phyloP scores from a whole-genome alignment of 1,140 invertebrate genomes.

The Cotesia chilonis region DNA sequence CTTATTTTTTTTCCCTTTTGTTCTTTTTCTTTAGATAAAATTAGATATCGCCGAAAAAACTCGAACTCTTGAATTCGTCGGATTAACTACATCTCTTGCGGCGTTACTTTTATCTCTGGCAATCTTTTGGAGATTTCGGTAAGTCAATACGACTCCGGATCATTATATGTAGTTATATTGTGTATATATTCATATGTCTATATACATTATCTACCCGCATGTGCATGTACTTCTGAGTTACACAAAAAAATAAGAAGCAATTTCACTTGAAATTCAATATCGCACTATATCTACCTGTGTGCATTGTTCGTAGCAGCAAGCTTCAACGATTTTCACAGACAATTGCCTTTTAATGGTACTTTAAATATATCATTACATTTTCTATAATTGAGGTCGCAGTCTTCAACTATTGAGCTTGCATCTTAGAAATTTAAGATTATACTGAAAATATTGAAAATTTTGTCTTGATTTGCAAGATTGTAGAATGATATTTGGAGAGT shows the following conservation, averaged over 20 bases:
- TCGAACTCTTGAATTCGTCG: conserved; percentile 82
- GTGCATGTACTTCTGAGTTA: background rate
- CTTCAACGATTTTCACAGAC: conserved; percentile 9
- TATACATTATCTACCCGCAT: no score
- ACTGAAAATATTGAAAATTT: background rate
- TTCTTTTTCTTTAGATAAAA: conserved; percentile 64
- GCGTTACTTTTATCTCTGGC: conserved; percentile 78
- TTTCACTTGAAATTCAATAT: background rate
- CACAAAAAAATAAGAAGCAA: background rate
- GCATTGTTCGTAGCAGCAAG: background rate
- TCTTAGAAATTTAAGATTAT: background rate
- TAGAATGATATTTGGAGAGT: no score
- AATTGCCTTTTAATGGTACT: conserved; percentile 17
- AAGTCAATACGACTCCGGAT: conserved; percentile 44
- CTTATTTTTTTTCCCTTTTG: conserved; percentile 18
- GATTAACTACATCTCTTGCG: conserved; percentile 80
- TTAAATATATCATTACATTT: background rate
- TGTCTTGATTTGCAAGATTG: conserved; percentile 7
- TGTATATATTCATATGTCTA: no score
- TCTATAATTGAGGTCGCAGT: background rate
- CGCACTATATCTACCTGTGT: background rate
- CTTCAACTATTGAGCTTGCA: conserved; percentile 8
- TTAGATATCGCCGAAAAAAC: conserved; percentile 80
- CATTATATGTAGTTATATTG: no score
- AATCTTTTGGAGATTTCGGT: conserved; percentile 86